Base-by-base conservation (phyloP, 2,888 invertebrate genomes). In the Temnothorax rugatulus region DNA sequence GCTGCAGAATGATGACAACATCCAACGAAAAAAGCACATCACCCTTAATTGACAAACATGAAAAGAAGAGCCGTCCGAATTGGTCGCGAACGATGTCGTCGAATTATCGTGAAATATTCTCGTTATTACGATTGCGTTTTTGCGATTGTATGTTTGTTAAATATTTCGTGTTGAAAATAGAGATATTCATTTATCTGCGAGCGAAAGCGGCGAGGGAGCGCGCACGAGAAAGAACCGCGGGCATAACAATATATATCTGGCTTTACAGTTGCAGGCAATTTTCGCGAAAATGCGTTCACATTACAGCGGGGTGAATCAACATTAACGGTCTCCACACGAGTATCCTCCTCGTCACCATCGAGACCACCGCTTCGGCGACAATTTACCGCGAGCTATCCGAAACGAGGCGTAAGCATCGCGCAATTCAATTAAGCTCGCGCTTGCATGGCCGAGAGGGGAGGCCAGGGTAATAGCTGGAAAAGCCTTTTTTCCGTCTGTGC, bases 401-500 rank as follows among this genome's bases (percentile, higher is more conserved):
- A 89, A 86, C 86, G 87, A 71, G 68, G 74, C 86, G 86, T 85
- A 88, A 89, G 89, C 88, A 87, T 87, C 90, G 87, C 82, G 90
- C 88, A 86, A 90, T 90, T 90, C 87, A 90, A 90, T 90, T 90
- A 89, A 90, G 85, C 83, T 84, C 87, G 79, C 84, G 84, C 86
- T 86, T 63, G 86, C 84, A 84, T 84, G 87, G 18, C 13, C 34
- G 52, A 21, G 38, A 38, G 21, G 63, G 7, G n/a, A 2, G 21
- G 3, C 15, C 18, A 25, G 21, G 38, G 18, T 66, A 73, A 71
- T 66, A 52, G 61, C 38, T 44, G 25, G 41, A 59, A 63, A 44
- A n/a, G 29, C 13, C 21, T 82, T 85, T 86, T 64, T 5, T 84
- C 82, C 86, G 85, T 88, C 77, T 69, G 76, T 57, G 85, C 85